Evolutionary conservation across 2,888 invertebrate species (phyloP).

Genomic region (Diarsia brunnea): DNA sequence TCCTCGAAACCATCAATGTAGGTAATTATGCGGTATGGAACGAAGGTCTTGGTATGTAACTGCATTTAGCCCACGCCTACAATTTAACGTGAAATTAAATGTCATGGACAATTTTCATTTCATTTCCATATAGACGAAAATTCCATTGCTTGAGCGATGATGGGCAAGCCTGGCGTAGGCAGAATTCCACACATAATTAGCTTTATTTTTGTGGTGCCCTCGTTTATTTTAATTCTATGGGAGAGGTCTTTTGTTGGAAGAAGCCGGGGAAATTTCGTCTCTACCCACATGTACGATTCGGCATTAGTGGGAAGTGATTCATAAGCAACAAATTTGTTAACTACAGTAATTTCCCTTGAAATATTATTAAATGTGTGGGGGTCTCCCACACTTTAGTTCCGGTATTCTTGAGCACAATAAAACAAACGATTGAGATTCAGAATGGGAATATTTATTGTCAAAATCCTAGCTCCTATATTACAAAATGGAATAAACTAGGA

Average conservation of each 20-base stretch:
- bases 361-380: not conserved
- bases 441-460: too few species aligned
- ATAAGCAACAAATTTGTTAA: not conserved
- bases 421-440: too few species aligned
- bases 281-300: not conserved
- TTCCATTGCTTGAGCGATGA: conserved; percentile 48
- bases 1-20: conserved; percentile 14
- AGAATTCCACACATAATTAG: conserved; percentile 47
- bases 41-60: not conserved
- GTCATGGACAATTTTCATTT: conserved; percentile 45
- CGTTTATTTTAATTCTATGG: conserved; percentile 33
- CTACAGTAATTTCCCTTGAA: not conserved
- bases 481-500: not conserved
- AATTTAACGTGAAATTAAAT: conserved; percentile 47
- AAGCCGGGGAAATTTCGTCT: not conserved
- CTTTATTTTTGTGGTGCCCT: conserved; percentile 26
- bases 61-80: conserved; percentile 32
- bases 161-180: conserved; percentile 28
- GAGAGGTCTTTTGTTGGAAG: not conserved
- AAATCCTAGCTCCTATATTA: too few species aligned
- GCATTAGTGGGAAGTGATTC: not conserved
- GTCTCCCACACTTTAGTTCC: too few species aligned
- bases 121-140: conserved; percentile 62
- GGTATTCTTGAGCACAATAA: too few species aligned
- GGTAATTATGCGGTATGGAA: conserved; percentile 6